phyloP scores from a whole-genome alignment of 37 sponge, comb jelly and placozoan species.

The Aphrocallistes beatrix region DNA sequence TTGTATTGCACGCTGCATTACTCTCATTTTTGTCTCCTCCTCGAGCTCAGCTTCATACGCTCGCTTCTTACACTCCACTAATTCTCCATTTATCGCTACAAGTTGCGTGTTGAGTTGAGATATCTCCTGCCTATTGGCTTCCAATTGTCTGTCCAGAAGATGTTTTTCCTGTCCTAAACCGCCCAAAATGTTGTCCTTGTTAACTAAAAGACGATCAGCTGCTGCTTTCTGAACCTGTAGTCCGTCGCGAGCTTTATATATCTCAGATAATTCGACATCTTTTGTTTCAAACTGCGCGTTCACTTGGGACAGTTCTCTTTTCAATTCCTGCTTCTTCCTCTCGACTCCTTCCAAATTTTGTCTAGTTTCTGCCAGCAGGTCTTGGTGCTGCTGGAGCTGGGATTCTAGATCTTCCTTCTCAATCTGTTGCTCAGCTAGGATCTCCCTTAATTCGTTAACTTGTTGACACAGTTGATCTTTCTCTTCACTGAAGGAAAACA shows the following conservation, averaged over 20 bases:
- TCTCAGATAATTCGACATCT: not conserved
- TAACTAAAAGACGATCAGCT: not conserved
- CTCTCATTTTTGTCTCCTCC: not conserved
- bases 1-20: not conserved
- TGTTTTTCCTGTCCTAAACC: not conserved
- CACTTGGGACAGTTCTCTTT: constrained; percentile 1
- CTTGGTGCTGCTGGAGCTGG: not conserved
- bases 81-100: not conserved
- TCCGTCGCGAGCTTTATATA: not conserved
- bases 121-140: not conserved
- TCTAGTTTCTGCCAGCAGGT: not conserved
- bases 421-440: not conserved
- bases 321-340: constrained; percentile 7
- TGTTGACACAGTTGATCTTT: not conserved
- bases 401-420: not conserved
- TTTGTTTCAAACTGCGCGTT: not conserved
- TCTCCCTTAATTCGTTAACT: not conserved
- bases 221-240: constrained; percentile 1
- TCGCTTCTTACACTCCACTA: not conserved
- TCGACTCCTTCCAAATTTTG: not conserved
- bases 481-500: not conserved
- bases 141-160: not conserved
- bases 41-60: not conserved
- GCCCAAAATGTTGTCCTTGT: not conserved
- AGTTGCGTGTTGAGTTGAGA: not conserved